These are phyloP conservation scores for Chionis minor DNA, from an alignment of 2,113 vertebrate species.

Conservation along the genomic window DNA sequence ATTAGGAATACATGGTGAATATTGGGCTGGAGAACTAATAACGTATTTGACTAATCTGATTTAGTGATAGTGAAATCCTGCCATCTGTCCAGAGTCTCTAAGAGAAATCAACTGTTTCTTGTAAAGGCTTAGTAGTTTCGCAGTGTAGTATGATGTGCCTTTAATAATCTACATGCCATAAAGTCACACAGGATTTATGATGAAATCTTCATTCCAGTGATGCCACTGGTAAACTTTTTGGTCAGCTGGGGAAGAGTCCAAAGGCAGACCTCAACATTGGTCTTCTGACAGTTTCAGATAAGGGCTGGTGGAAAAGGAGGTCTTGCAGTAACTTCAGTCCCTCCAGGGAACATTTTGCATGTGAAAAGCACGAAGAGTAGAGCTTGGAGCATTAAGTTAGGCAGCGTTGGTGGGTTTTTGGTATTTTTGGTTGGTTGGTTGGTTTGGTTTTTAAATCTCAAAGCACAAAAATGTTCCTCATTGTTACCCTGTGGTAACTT, in stretches of 20 bases:
- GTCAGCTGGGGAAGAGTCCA: neutral
- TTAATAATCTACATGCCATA: neutral
- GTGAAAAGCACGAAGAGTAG: neutral
- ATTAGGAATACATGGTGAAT: conserved; percentile 20
- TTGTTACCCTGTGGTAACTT: neutral
- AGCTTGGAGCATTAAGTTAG: neutral
- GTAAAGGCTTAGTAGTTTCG: neutral
- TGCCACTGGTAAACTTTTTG: neutral
- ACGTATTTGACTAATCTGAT: conserved; percentile 56
- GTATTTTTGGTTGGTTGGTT: neutral
- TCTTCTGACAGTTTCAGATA: neutral
- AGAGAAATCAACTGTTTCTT: neutral
- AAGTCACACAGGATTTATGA: conserved; percentile 16
- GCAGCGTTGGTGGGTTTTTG: neutral
- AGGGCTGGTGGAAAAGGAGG: neutral
- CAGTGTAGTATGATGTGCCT: neutral
- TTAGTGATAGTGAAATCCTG: conserved; percentile 16
- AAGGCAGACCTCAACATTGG: neutral
- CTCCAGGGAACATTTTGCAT: neutral
- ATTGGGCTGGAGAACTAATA: conserved; percentile 25
- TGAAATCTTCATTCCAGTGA: conserved; percentile 9
- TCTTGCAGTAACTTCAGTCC: neutral
- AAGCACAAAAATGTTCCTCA: neutral
- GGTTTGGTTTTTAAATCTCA: neutral
- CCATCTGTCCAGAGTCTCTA: conserved; percentile 39